phyloP scores from a whole-genome alignment of 2,113 vertebrate species.

The Phocoena phocoena region DNA sequence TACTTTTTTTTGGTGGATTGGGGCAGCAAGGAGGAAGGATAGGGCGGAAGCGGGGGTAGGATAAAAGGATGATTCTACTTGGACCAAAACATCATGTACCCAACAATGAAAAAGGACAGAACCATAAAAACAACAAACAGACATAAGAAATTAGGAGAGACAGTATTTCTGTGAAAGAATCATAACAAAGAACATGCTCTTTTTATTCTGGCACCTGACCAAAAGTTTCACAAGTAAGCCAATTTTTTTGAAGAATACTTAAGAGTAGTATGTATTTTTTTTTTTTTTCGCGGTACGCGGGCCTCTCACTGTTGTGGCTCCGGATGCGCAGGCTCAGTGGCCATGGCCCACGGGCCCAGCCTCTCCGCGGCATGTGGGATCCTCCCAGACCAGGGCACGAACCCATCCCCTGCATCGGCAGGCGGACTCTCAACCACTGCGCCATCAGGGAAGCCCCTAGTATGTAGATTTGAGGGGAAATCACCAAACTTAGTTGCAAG shows the following conservation, averaged over 20 bases:
- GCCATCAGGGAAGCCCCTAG: not conserved
- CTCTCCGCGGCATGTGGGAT: too few species aligned
- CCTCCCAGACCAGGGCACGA: too few species aligned
- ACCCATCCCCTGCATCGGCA: too few species aligned
- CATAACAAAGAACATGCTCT: not conserved
- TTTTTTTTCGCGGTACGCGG: too few species aligned
- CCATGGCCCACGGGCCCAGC: too few species aligned
- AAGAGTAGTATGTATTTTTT: not conserved
- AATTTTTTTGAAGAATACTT: not conserved
- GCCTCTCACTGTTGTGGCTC: too few species aligned
- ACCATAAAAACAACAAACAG: constrained; percentile 19
- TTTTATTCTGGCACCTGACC: not conserved
- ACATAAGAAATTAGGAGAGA: not conserved
- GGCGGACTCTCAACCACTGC: too few species aligned
- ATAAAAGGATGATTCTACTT: constrained; percentile 3
- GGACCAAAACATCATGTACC: not conserved
- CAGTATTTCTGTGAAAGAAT: not conserved
- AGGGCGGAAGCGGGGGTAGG: not conserved
- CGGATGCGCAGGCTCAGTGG: too few species aligned
- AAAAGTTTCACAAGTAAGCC: not conserved
- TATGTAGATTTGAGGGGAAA: not conserved
- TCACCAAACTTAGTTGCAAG: not conserved
- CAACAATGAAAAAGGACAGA: not conserved
- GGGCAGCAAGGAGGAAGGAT: not conserved
- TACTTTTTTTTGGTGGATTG: not conserved